phyloP scores from a whole-genome alignment of 2,888 invertebrate genomes.

The Pristionchus exspectatus region DNA sequence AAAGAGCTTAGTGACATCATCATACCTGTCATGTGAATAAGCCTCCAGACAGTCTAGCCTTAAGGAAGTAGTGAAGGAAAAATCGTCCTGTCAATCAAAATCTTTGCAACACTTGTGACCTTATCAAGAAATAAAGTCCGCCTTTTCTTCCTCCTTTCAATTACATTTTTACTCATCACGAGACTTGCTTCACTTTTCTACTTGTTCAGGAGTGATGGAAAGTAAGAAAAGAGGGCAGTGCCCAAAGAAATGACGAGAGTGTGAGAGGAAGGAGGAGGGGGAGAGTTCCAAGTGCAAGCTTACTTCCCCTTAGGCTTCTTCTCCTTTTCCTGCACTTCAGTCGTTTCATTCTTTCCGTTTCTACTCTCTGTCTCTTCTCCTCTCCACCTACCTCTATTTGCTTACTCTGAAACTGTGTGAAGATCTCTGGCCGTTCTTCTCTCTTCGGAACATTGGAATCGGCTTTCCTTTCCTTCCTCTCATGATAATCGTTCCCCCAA shows the following conservation, averaged over 20 bases:
- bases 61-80: not conserved
- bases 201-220: not conserved
- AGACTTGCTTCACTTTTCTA: not conserved
- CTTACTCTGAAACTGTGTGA: conserved; percentile 9
- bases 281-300: conserved; percentile 34
- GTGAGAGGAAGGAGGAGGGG: conserved; percentile 53
- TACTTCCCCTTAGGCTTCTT: conserved; percentile 8
- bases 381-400: conserved; percentile 5
- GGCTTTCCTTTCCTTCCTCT: not conserved
- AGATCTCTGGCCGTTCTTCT: not conserved
- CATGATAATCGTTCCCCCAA: not conserved
- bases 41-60: not conserved
- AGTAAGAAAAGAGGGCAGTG: conserved; percentile 57
- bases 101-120: not conserved
- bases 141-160: not conserved
- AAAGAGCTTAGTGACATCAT: not conserved
- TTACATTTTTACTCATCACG: not conserved
- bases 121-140: not conserved
- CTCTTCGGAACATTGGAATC: not conserved
- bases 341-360: conserved; percentile 13
- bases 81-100: not conserved
- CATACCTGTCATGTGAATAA: not conserved
- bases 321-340: conserved; percentile 13
- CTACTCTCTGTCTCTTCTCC: conserved; percentile 57
- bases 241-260: conserved; percentile 52